A percentile compares a stretch with the other conserved stretches of the same genome.
These are phyloP conservation scores for Camponotus floridanus DNA, from an alignment of 1,140 invertebrate genomes.

Conservation along the genomic window DNA sequence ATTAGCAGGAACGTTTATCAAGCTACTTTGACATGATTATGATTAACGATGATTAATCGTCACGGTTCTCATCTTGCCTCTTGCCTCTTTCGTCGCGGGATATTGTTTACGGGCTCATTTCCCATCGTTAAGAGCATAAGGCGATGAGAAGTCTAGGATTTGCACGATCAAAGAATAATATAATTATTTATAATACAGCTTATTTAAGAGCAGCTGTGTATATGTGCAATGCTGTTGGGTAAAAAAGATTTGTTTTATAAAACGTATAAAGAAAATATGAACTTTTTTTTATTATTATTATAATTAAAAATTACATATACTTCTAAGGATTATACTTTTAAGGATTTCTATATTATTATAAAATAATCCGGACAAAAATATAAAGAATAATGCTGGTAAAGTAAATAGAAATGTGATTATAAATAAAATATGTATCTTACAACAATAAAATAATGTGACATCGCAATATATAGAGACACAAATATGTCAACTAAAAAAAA, in stretches of 20 bases:
- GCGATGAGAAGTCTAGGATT: slow-evolving; percentile 21
- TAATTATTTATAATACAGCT: background rate
- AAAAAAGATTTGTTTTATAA: background rate
- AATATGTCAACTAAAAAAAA: background rate
- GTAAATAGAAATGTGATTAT: no score
- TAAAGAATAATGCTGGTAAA: background rate
- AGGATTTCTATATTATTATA: background rate
- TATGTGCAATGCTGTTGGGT: background rate
- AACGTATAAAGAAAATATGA: background rate
- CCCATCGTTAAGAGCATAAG: slow-evolving; percentile 37
- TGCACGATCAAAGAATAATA: slow-evolving; percentile 17
- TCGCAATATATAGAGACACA: background rate
- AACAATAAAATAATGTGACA: background rate
- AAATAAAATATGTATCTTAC: background rate
- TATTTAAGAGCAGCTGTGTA: background rate
- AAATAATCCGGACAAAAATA: background rate
- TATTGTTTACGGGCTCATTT: slow-evolving; percentile 56
- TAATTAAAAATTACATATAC: background rate
- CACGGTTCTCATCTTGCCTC: slow-evolving; percentile 38
- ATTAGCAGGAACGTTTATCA: slow-evolving; percentile 63
- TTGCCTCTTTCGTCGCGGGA: slow-evolving; percentile 49
- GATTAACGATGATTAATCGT: slow-evolving; percentile 63
- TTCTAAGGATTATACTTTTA: background rate
- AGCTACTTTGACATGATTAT: slow-evolving; percentile 60
- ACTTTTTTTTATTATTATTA: background rate